Percentiles rank a stretch among this genome's conserved stretches.
phyloP scores from a whole-genome alignment of 2,113 vertebrate species.

The Dasypus novemcinctus region DNA sequence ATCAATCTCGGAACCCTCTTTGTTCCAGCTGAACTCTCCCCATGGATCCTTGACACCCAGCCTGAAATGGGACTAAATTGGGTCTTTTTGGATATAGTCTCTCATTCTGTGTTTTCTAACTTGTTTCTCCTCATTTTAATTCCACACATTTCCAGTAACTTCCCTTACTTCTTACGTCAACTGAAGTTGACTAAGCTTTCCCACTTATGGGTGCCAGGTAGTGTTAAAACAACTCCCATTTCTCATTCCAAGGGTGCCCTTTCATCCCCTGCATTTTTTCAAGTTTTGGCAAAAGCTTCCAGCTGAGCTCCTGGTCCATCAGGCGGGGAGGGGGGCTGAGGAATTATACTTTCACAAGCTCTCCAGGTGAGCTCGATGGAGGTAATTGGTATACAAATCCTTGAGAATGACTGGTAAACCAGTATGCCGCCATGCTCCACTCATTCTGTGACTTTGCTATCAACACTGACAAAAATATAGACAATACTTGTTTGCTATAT shows the following conservation, averaged over 20 bases:
- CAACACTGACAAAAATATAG: not conserved
- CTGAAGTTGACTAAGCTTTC: too few relatives aligned
- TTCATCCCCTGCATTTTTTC: not conserved
- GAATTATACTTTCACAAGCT: too few relatives aligned
- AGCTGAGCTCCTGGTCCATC: not conserved
- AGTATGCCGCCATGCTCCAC: not conserved
- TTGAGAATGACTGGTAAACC: not conserved
- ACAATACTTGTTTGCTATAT: not conserved
- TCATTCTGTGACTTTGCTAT: not conserved
- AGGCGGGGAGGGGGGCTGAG: fast-evolving
- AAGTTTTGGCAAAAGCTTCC: too few relatives aligned
- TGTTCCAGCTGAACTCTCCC: fast-evolving
- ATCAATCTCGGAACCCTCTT: fast-evolving
- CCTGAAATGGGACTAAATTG: too few relatives aligned
- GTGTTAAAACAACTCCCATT: fast-evolving
- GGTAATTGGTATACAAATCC: not conserved
- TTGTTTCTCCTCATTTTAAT: not conserved
- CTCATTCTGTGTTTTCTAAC: not conserved
- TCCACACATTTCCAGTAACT: not conserved
- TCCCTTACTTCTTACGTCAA: too few relatives aligned
- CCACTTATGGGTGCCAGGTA: too few relatives aligned
- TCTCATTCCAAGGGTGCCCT: fast-evolving
- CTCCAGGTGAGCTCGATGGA: not conserved
- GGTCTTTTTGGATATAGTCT: fast-evolving
- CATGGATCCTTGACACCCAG: not conserved